Evolutionary conservation across 2,888 invertebrate genomes (phyloP).

Genomic region (Tiliacea citrago): DNA sequence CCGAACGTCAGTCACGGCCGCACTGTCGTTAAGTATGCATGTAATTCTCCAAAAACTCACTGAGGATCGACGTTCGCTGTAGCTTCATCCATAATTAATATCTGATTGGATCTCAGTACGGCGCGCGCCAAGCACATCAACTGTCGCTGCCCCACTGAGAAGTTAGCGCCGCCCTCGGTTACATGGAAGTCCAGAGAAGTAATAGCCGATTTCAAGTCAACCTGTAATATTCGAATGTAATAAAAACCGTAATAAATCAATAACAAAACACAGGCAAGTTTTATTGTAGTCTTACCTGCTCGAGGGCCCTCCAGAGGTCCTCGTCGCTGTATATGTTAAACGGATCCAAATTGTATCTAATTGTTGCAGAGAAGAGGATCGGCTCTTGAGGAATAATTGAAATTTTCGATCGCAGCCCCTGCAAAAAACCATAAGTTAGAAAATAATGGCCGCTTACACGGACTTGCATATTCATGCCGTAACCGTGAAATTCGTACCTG

Average conservation of each 20-base stretch:
- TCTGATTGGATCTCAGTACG: slow-evolving; percentile 95
- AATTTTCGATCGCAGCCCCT: slow-evolving; percentile 91
- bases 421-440: slow-evolving; percentile 71
- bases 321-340: slow-evolving; percentile 93
- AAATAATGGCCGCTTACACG: slow-evolving; percentile 43
- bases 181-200: slow-evolving; percentile 93
- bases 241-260: slow-evolving; percentile 45
- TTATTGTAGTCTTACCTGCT: slow-evolving; percentile 89
- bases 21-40: slow-evolving; percentile 14
- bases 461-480: slow-evolving; percentile 31
- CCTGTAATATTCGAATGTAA: slow-evolving; percentile 82
- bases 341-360: slow-evolving; percentile 94
- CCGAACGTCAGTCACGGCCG: slow-evolving; percentile 20
- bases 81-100: slow-evolving; percentile 97
- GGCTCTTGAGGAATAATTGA: slow-evolving; percentile 95
- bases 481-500: slow-evolving; percentile 78
- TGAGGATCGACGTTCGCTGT: slow-evolving; percentile 98
- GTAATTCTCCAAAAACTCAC: slow-evolving; percentile 73
- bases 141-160: slow-evolving; percentile 97
- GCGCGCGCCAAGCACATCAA: slow-evolving; percentile 97
- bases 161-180: slow-evolving; percentile 94
- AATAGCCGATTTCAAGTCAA: slow-evolving; percentile 93
- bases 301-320: slow-evolving; percentile 93
- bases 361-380: slow-evolving; percentile 93
- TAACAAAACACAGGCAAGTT: slow-evolving; percentile 38